A percentile compares a stretch with the other conserved stretches of the same genome.
Evolutionary conservation across 2,113 vertebrate genomes (phyloP).

Genomic region (Galeopterus variegatus): DNA sequence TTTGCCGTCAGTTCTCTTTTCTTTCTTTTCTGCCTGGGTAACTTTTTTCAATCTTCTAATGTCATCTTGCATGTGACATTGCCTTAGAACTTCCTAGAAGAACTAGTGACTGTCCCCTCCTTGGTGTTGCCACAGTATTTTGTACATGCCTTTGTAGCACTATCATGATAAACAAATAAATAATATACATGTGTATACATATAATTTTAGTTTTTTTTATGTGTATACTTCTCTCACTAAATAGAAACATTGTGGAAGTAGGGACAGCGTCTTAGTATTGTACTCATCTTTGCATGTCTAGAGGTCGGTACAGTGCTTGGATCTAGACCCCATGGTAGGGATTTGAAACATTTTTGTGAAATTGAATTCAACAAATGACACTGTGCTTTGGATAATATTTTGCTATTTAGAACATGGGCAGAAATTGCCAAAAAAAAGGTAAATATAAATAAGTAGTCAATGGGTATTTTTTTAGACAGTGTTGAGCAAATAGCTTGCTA

Average conservation of each 20-base stretch:
- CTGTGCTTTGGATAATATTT: background rate
- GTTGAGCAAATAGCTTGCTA: conserved; percentile 22
- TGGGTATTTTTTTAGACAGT: background rate
- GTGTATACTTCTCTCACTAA: background rate
- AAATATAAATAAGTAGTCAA: background rate
- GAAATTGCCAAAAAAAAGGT: background rate
- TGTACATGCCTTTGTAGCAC: background rate
- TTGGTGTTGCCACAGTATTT: background rate
- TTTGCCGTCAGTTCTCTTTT: background rate
- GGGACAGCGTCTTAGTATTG: background rate
- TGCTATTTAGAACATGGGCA: conserved; percentile 26
- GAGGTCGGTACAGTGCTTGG: background rate
- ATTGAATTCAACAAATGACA: background rate
- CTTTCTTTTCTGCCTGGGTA: background rate
- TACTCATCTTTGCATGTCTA: background rate
- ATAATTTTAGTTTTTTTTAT: background rate
- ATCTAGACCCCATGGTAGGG: background rate
- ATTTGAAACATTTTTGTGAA: conserved; percentile 50
- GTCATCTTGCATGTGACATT: background rate
- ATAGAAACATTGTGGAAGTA: background rate
- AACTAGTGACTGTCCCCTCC: background rate
- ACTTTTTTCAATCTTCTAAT: background rate
- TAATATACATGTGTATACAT: background rate
- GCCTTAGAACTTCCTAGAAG: background rate
- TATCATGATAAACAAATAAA: background rate